A percentile compares a stretch with the other conserved stretches of the same genome.
Evolutionary conservation across 2,797 vertebrate species (phyloP).

Genomic region (Ibycter americanus): DNA sequence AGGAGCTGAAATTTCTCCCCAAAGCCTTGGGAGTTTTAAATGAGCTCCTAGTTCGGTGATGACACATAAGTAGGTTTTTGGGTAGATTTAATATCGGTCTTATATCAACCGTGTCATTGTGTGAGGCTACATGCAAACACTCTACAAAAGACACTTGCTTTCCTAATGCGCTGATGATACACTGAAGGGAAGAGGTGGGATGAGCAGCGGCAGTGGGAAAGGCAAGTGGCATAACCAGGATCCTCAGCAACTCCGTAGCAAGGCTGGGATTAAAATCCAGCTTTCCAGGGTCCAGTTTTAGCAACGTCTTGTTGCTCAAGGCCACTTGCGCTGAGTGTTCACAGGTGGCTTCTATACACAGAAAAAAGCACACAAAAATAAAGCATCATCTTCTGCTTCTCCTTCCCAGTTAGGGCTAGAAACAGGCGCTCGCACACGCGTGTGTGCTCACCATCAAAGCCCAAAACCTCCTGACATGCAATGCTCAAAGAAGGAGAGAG

Average conservation of each 20-base stretch:
- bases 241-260: not conserved
- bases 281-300: not conserved
- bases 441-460: not conserved
- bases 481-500: not conserved
- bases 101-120: not conserved
- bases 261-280: not conserved
- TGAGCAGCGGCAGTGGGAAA: accelerated
- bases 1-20: not conserved
- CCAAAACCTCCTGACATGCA: not conserved
- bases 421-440: accelerated
- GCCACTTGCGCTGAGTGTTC: accelerated
- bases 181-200: not conserved
- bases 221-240: not conserved
- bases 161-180: accelerated
- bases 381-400: accelerated
- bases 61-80: not conserved
- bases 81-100: not conserved
- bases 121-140: not conserved
- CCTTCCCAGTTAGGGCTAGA: not conserved
- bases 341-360: not conserved
- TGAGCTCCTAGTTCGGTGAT: not conserved
- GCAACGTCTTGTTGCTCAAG: not conserved
- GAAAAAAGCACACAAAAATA: not conserved
- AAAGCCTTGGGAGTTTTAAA: not conserved
- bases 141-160: accelerated